A percentile compares a stretch with the other conserved stretches of the same genome.
These are phyloP conservation scores for Homalodisca vitripennis DNA, from an alignment of 1,140 invertebrate genomes.

Conservation along the genomic window DNA sequence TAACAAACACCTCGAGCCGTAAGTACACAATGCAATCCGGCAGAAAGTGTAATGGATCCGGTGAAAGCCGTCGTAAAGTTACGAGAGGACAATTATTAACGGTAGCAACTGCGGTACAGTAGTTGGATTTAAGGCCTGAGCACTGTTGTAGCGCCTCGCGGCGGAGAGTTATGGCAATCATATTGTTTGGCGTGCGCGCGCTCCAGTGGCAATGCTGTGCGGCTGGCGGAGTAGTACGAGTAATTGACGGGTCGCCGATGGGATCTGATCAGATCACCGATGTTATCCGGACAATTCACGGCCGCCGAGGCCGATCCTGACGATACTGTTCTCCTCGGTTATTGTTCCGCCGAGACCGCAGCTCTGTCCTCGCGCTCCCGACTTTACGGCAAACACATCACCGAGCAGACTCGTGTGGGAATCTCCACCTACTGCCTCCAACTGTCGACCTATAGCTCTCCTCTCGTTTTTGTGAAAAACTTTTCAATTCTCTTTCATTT, in stretches of 20 bases:
- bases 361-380: too few relatives aligned
- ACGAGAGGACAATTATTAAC: background rate
- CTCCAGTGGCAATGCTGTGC: too few relatives aligned
- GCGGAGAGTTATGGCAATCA: slow-evolving; percentile 14
- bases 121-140: background rate
- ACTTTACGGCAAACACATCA: too few relatives aligned
- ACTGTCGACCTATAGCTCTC: too few relatives aligned
- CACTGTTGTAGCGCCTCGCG: too few relatives aligned
- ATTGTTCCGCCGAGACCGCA: slow-evolving; percentile 1
- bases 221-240: background rate
- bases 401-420: too few relatives aligned
- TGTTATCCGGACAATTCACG: slow-evolving; percentile 5
- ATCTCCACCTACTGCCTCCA: too few relatives aligned
- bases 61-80: background rate
- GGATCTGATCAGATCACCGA: slow-evolving; percentile 3
- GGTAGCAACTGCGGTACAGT: background rate
- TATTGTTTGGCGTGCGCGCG: slow-evolving; percentile 5
- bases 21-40: too few relatives aligned
- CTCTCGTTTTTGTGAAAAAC: too few relatives aligned
- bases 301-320: slow-evolving; percentile 6
- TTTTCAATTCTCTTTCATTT: too few relatives aligned
- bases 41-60: too few relatives aligned
- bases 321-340: background rate
- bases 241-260: slow-evolving; percentile 4
- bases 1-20: too few relatives aligned